Evolutionary conservation across 2,113 vertebrate species (phyloP), one percentile per base, ranked within the genome.

Genomic region (Xiphorhynchus elegans): DNA sequence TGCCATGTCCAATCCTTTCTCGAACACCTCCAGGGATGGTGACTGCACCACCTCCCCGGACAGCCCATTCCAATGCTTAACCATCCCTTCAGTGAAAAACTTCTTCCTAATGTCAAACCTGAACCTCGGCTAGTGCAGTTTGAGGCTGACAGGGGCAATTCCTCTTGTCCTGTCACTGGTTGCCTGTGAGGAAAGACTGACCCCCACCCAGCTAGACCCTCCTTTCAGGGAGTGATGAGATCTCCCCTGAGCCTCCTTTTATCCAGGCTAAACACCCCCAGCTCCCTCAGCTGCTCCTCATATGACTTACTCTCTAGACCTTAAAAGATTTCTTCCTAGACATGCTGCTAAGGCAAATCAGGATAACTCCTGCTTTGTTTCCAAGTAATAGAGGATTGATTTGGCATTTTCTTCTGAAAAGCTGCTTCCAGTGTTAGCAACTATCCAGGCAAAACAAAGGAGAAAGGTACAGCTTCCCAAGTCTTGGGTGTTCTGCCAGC

Each of bases 371-470:
- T 58, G 56, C 73, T 80, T 77, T 46, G 44, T 72, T 93, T 83
- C 56, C 88, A 60, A 88, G 23, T 46, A 70, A 68, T 74, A 78
- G 44, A 86, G 49, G 33, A 64, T 47, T 26, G 60, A 90, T 88
- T 50, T 88, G 49, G 19, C 58, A 56, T 93, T 94, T 92, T 93
- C 15, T 49, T 86, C 56, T 26, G 68, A 68, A 90, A 95, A 90
- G 19, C 56, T 86, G 20, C 52, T 78, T 62, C 52, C 0, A 6
- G 33, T 53, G 31, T 81, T 63, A 80, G 67, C 56, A 83, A 39
- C 50, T 52, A 59, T 17, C 10, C 50, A 82, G 78, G 75, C 46
- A 81, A 93, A 92, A 86, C 67, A 88, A 89, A 79, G 59, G 59
- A 81, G 84, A 87, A 74, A 86, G 60, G 59, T 90, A 13, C 76